Percentiles rank a stretch among this genome's conserved stretches.
phyloP scores from a whole-genome alignment of 2,888 invertebrate species.

The Hoplodrina blanda region DNA sequence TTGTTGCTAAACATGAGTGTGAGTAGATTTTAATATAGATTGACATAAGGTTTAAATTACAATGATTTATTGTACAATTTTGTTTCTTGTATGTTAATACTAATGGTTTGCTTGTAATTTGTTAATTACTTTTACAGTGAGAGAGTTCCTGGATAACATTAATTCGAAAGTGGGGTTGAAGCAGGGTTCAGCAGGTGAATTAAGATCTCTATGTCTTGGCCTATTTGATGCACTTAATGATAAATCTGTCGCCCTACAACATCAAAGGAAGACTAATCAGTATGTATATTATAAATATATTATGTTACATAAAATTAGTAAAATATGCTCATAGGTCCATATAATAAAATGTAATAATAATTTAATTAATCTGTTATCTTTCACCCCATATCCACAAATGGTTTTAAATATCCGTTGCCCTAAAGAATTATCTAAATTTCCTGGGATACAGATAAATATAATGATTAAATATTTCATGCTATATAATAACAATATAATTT shows the following conservation, averaged over 20 bases:
- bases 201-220: conserved; percentile 94
- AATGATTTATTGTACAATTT: not conserved
- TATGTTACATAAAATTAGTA: not conserved
- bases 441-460: conserved; percentile 1
- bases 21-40: not conserved
- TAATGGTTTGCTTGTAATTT: not conserved
- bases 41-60: not conserved
- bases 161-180: conserved; percentile 85
- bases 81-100: not conserved
- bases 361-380: conserved; percentile 6
- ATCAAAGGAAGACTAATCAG: conserved; percentile 97
- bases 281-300: conserved; percentile 75
- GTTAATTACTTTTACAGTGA: conserved; percentile 88
- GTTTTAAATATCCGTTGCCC: conserved; percentile 27
- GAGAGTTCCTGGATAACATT: conserved; percentile 92
- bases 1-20: not conserved
- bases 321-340: not conserved
- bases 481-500: not conserved
- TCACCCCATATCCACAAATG: conserved; percentile 24
- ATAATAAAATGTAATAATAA: not conserved
- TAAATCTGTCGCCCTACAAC: conserved; percentile 95
- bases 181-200: conserved; percentile 92
- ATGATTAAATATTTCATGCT: not conserved
- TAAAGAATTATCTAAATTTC: conserved; percentile 17
- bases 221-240: conserved; percentile 96